Percentiles rank a stretch among this genome's conserved stretches.
Evolutionary conservation across 2,113 vertebrate genomes (phyloP).

Genomic region (Boulengeromyrus knoepffleri): DNA sequence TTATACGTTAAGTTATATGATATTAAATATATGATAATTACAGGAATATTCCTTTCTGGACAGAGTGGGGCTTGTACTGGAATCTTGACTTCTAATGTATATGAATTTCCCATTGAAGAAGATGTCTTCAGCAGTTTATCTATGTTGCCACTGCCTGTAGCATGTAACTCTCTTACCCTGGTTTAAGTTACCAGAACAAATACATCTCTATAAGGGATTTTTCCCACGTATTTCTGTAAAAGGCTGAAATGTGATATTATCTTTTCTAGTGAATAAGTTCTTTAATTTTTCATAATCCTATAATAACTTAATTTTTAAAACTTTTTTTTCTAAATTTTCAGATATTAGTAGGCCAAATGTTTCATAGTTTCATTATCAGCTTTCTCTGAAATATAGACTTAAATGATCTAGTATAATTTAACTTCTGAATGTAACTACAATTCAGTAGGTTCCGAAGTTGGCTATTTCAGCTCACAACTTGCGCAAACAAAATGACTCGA

Average conservation of each 20-base stretch:
- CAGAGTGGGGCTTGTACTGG: slow-evolving; percentile 16
- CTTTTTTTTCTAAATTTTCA: neutral
- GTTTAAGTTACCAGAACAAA: slow-evolving; percentile 24
- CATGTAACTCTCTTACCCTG: slow-evolving; percentile 32
- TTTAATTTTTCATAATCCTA: neutral
- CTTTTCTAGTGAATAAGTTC: neutral
- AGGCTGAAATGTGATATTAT: neutral
- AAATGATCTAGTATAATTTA: neutral
- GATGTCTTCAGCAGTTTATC: neutral
- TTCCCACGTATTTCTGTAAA: neutral
- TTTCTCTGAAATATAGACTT: neutral
- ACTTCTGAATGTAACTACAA: neutral
- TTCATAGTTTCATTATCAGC: neutral
- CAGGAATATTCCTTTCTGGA: neutral
- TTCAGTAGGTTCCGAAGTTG: neutral
- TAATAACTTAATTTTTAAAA: neutral
- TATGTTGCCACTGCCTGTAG: slow-evolving; percentile 23
- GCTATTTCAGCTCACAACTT: neutral
- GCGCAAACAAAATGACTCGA: neutral
- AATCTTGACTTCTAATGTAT: slow-evolving; percentile 5
- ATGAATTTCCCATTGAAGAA: neutral
- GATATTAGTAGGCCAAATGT: neutral
- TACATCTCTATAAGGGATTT: neutral
- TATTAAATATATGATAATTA: neutral
- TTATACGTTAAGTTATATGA: neutral